Base-by-base conservation (phyloP, 2,888 invertebrate genomes). In the Sisyra nigra region DNA sequence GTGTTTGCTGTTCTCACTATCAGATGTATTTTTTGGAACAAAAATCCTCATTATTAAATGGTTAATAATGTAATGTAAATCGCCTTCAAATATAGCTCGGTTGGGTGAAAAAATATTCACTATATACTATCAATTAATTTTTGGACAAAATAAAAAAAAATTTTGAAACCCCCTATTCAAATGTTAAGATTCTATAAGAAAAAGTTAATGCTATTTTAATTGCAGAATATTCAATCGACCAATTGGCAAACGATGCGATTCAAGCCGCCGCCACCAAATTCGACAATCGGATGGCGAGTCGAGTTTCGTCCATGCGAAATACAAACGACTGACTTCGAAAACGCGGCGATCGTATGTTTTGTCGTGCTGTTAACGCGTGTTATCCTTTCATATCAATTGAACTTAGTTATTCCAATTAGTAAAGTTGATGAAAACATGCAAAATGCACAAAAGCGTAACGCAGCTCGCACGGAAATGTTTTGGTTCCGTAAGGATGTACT, bases 171-270 rank as follows among this genome's bases (percentile, higher is more conserved):
- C n/a, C n/a, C n/a, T n/a, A n/a, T n/a, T n/a, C n/a, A n/a, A n/a
- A n/a, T n/a, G n/a, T n/a, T n/a, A n/a, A n/a, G n/a, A n/a, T n/a
- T n/a, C n/a, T n/a, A n/a, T n/a, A n/a, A n/a, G n/a, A n/a, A n/a
- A n/a, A n/a, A n/a, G n/a, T n/a, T n/a, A n/a, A n/a, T n/a, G n/a
- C n/a, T n/a, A n/a, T n/a, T n/a, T n/a, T n/a, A n/a, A n/a, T 59
- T 60, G 3, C 60, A 89, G 87, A 97, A 97, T 60, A 93, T 97
- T 52, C 96, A 97, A 60, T 96, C 96, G 1, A 97, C 97, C 19
- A 97, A 97, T 68, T 97, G 97, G 97, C 96, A 97, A 67, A 93
- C 94, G 29, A 93, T 97, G 93, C 73, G 93, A 33, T 98, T 98
- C 67, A 98, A 98, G 67, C 96, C 96, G 24, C 97, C 97, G 35